Evolutionary conservation across 2,888 invertebrate species (phyloP), one percentile per base, ranked within the genome.

Genomic region (Neuroscelio doddi): DNA sequence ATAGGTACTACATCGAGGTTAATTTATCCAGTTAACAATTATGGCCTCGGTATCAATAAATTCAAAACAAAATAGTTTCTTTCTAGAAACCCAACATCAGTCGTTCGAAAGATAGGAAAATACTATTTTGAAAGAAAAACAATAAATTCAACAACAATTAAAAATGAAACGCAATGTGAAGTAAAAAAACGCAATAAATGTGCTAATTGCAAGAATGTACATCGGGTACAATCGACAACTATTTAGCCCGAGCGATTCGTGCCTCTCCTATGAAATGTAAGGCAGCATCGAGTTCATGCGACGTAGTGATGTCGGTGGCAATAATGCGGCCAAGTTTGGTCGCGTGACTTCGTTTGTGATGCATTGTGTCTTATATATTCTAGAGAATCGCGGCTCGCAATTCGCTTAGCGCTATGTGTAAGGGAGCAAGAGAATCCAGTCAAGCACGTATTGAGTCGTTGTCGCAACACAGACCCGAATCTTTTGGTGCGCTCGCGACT

Each of bases 391-490:
- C 65, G 69, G 59, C 68, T 73, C 58, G 59, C 64, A 71, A 45
- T 50, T 65, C 64, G 64, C 65, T 70, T 68, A 51, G 47, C 63
- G 50, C 53, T 75, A 72, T 77, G 30, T 74, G 77, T 73, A 77
- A 61, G 58, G 64, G 55, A 68, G 65, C 72, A 71, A 70, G 70
- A 76, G 70, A 64, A 74, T 72, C 71, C 71, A 64, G 68, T 71
- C 71, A 76, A 70, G 68, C 53, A 68, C 47, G 70, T 52, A 49
- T 70, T 69, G 58, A 51, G 36, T 69, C 70, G 66, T 62, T 72
- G 65, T 69, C 64, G 64, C 65, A 38, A 71, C 65, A 70, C 73
- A 67, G 74, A 76, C 76, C 75, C 70, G 71, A 63, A 70, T 57
- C 58, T 68, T 56, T 70, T 66, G 52, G 67, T 68, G 58, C 41